Evolutionary conservation across 2,113 vertebrate genomes (phyloP), one percentile per base, ranked within the genome.

Genomic region (Nycticorax nycticorax): DNA sequence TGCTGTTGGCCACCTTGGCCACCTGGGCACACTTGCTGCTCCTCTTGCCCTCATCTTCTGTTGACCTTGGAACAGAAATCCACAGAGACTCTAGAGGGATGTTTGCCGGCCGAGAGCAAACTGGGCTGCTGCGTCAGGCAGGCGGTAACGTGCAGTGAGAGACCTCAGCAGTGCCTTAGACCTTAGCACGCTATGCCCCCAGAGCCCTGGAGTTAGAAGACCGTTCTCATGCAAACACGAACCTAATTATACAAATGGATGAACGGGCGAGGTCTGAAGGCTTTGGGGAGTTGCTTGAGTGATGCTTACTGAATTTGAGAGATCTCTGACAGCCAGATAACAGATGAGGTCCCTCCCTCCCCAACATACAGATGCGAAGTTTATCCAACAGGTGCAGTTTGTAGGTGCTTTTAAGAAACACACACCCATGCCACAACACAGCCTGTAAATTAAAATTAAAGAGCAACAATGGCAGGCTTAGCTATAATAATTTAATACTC

Each of bases 131-230:
- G 13, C 9, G 10, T 56, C 62, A 76, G 53, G n/a, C 19, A 9
- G 53, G 48, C 45, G 1, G 1, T 14, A 28, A 45, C 0, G 1
- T 30, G 43, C 26, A 15, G 35, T 3, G 12, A 43, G 35, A 50
- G 24, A 59, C 41, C 0, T 1, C 2, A 35, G 19, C 20, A 21
- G n/a, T 28, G 50, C 48, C 20, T 50, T 20, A 21, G n/a, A 39
- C 68, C n/a, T 43, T 9, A 7, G 33, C 2, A 9, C 15, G 1
- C 39, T 21, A 33, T n/a, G 28, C 8, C 35, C 30, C 41, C 47
- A 39, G 14, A 53, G 28, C 35, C 23, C 17, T 66, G 22, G 17
- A 30, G 55, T 68, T 16, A 43, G 39, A 79, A 55, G 41, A 23
- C 22, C 8, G 0, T 63, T 45, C 30, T 85, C n/a, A 27, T 12